These are phyloP conservation scores for Hoplostethus mediterraneus DNA, from an alignment of 2,797 vertebrate genomes.

Conservation along the genomic window DNA sequence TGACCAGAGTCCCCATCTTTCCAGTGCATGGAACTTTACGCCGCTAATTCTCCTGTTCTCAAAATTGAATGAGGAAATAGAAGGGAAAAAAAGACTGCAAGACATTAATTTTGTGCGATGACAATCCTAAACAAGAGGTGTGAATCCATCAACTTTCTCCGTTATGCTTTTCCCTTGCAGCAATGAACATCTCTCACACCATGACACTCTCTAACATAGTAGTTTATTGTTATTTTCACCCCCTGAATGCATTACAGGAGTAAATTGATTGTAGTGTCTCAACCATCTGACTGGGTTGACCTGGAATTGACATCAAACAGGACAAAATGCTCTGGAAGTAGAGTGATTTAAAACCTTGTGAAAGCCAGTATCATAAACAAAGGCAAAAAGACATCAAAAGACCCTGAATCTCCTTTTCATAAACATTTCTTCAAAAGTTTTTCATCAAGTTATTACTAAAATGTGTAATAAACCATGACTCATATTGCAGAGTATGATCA, in stretches of 20 bases:
- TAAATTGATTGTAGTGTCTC: not conserved
- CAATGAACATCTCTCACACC: not conserved
- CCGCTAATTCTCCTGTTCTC: conserved; percentile 37
- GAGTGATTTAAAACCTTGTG: not conserved
- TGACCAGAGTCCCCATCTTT: conserved; percentile 77
- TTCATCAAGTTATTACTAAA: not conserved
- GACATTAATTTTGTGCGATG: not conserved
- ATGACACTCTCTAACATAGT: conserved; percentile 7
- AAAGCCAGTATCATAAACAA: too few species aligned
- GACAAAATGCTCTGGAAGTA: not conserved
- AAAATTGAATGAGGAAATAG: conserved; percentile 12
- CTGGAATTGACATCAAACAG: not conserved
- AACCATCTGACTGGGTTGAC: not conserved
- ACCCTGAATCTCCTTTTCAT: not conserved
- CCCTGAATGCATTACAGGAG: not conserved
- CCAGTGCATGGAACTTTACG: conserved; percentile 60
- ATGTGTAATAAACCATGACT: conserved; percentile 15
- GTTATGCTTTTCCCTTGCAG: not conserved
- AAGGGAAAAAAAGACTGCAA: not conserved
- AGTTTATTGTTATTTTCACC: conserved; percentile 29
- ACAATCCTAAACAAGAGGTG: not conserved
- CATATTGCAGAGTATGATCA: conserved; percentile 4
- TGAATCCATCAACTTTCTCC: not conserved
- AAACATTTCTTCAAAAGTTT: not conserved
- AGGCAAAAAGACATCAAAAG: not conserved